phyloP scores from a whole-genome alignment of 2,888 invertebrate species.

The Branchipolynoe longqiensis region DNA sequence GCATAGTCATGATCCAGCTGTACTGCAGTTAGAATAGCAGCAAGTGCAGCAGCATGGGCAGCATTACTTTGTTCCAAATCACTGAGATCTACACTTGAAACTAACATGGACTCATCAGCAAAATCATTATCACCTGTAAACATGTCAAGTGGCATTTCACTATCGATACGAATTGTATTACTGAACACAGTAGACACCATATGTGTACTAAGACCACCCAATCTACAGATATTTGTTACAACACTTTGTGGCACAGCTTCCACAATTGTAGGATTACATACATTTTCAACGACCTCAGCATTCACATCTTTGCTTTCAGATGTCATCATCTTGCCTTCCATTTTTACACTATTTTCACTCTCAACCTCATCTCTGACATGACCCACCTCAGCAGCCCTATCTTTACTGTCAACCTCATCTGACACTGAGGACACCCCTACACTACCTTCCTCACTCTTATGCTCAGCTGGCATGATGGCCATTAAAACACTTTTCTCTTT shows the following conservation, averaged over 20 bases:
- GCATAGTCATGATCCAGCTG: slow-evolving; percentile 6
- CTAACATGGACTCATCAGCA: background rate
- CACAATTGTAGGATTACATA: background rate
- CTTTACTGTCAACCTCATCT: background rate
- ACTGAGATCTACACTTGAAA: no score
- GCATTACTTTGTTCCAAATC: background rate
- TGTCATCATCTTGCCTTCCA: no score
- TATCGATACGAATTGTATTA: background rate
- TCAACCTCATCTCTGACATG: no score
- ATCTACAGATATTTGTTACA: background rate
- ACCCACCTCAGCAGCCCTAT: no score
- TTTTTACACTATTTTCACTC: no score
- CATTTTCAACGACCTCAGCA: no score
- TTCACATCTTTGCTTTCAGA: no score
- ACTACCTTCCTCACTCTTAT: no score
- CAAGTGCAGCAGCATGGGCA: background rate
- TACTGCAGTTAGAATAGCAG: background rate
- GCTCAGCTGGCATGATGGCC: no score
- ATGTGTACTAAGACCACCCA: background rate
- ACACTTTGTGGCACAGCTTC: background rate
- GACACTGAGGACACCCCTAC: background rate
- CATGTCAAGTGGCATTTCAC: background rate
- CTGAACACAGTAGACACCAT: no score
- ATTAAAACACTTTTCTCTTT: no score
- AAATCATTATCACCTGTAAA: background rate